Evolutionary conservation across 2,888 invertebrate genomes (phyloP), one percentile per base, ranked within the genome.

Genomic region (Rhamnusium bicolor): DNA sequence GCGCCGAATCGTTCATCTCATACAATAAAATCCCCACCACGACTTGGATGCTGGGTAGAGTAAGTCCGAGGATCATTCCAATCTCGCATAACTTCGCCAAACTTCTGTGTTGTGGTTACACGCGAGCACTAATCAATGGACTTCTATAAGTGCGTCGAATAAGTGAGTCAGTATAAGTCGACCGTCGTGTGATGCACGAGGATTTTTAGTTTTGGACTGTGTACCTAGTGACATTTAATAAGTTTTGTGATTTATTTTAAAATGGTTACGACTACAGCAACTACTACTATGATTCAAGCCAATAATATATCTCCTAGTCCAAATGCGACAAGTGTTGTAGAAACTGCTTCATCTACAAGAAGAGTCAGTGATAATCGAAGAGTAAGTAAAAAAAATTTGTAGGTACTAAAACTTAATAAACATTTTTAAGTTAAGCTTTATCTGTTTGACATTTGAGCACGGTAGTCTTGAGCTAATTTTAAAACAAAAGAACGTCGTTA

Each of bases 1-100:
- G 82, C 82, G 85, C 84, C 84, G 84, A 84, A 78, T 76, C 77
- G 79, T 79, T 79, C 81, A 76, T 83, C 81, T 82, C 83, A 82
- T 81, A 70, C 70, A 24, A 56, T 54, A 62, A 56, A 54, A 67
- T 62, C 72, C 69, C 58, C 71, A 67, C 74, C 66, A 66, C 32
- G 62, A 72, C 51, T 54, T 32, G 78, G 78, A 78, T 78, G 78
- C 78, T 78, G 78, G 69, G 61, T 71, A 40, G 67, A 58, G 65
- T 69, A 69, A 49, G 72, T 47, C 32, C 69, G 69, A 72, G 73
- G 68, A 71, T 68, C 69, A 75, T 63, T 71, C 62, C 68, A 65
- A 69, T 68, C 62, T 62, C 71, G 69, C 71, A 75, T 73, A 72
- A 68, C 73, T 72, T 62, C 68, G 69, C 69, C 66, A 65, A 49